Base-by-base conservation (phyloP, 2,888 invertebrate genomes). In the Ectemnius lituratus region DNA sequence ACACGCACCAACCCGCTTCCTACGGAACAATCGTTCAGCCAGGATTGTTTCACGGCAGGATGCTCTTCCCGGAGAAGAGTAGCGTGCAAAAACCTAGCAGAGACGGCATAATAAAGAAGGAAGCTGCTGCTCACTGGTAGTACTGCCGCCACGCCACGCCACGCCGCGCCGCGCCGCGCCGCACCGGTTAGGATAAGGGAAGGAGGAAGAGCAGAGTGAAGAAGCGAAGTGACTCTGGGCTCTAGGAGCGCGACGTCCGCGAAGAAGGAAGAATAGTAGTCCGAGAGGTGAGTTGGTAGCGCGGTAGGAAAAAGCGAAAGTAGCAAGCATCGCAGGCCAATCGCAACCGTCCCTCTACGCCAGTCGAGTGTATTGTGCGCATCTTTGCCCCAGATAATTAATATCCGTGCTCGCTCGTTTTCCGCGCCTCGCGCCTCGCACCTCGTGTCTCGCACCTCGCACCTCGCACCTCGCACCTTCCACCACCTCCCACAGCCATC, bases 361-460 rank as follows among this genome's bases (percentile, higher is more conserved):
- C 8, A 37, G 6, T 37, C 37, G 37, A 1, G 73, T 65, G 76
- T 75, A 86, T 84, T 83, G 84, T 84, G 80, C 81, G 83, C 84
- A 84, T 84, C 84, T 86, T 66, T 85, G 88, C 85, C 86, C 88
- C 60, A 87, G 85, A 88, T 88, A 88, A 88, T 88, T 87, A 88
- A 87, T 87, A 86, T 88, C 87, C 86, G 82, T 86, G 81, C 76
- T 78, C 67, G 72, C 63, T 75, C 67, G 74, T 79, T 76, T 78
- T 75, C 73, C 67, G 60, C 63, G 20, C 45, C 57, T 46, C 23
- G 70, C 56, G 71, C 70, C 69, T 62, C 74, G 75, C 66, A 57
- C 56, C 72, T 11, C 56, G 67, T 58, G 57, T 56, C 72, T 11
- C 56, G 67, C 62, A 65, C 70, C 60, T 68, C 63, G 13, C 37